Evolutionary conservation across 2,113 vertebrate species (phyloP), one percentile per base, ranked within the genome.

Genomic region (Porphyrio hochstetteri): DNA sequence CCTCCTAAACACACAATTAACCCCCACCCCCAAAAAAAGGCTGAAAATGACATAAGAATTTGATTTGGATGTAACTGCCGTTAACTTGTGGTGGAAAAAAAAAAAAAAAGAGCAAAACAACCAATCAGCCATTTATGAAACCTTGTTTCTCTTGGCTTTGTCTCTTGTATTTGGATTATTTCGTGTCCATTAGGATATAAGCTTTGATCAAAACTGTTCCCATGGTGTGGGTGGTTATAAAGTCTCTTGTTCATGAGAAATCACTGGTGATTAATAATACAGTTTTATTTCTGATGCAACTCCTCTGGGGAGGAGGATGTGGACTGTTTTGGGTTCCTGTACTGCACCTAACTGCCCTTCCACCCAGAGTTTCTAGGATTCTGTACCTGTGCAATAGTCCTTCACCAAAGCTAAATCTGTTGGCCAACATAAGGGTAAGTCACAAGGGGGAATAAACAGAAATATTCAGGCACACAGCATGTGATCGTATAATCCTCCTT

Each of bases 171-270:
- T 93, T 86, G 77, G 64, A 48, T 88, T 78, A 71, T 71, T 91
- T 78, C 13, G 56, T 5, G 14, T 63, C 60, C n/a, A 60, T 68
- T 83, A 88, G 29, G 88, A 56, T 7, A 79, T 3, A 44, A 56
- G 36, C 23, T 91, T 92, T 84, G 82, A 93, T 78, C 69, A 91
- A 91, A 91, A 75, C 18, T 44, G 78, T 71, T 92, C 68, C 60
- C 42, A 52, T 86, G 69, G 38, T 53, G 46, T 28, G n/a, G 56
- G 64, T 42, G 36, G n/a, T 38, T 88, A 63, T 56, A 35, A 81
- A 74, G 28, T 67, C 60, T 72, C 74, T 69, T 55, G 36, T 29
- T 88, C 50, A 28, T 63, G 68, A 88, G 80, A 92, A 92, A 64
- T 52, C 69, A 78, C 42, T 28, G 20, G 10, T 64, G n/a, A 33